Evolutionary conservation across 1,140 invertebrate genomes (phyloP), one percentile per base, ranked within the genome.

Genomic region (Musca vetustissima): DNA sequence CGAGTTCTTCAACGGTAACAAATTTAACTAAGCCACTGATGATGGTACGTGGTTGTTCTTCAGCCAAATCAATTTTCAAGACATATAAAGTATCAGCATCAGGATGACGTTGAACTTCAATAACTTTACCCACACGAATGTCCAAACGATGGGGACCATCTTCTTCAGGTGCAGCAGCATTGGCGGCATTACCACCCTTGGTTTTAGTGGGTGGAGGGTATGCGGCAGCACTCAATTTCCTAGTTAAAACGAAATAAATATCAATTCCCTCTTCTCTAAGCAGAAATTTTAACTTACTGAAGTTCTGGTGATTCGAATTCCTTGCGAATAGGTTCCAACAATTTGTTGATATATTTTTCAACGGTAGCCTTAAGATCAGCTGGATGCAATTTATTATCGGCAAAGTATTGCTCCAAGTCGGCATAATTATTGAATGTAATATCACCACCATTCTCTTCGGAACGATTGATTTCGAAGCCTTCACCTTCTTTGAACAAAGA

Each of bases 51-150:
- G 89, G 89, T 73, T 88, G 85, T 64, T 75, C 81, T 82, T 92
- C 90, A 65, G 89, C 92, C 64, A 94, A 76, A 84, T 95, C 92
- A 77, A 98, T 95, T 83, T 96, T 91, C 78, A 98, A 93, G 13
- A 99, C 91, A 85, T 98, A 99, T 0, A 99, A 85, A 52, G 90
- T 87, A 84, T 99, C 97, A 22, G 97, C 97, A 85, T 98, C 95
- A 0, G 96, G 95, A 87, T 99, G 97, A 76, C 87, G 94, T n/a
- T 90, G 86, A 4, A 96, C 93, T 74, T 94, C 89, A 1, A 97
- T 85, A 72, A 99, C 95, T 79, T 91, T 90, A n/a, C 97, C 97
- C 43, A 99, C 89, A 76, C 95, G 86, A 28, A 99, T 93, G 83
- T 98, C 95, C 55, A 99, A 83, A 68, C 90, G 87, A 61, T 87